A percentile compares a stretch with the other conserved stretches of the same genome.
Evolutionary conservation across 2,113 vertebrate species (phyloP).

Genomic region (Hypomesus transpacificus): DNA sequence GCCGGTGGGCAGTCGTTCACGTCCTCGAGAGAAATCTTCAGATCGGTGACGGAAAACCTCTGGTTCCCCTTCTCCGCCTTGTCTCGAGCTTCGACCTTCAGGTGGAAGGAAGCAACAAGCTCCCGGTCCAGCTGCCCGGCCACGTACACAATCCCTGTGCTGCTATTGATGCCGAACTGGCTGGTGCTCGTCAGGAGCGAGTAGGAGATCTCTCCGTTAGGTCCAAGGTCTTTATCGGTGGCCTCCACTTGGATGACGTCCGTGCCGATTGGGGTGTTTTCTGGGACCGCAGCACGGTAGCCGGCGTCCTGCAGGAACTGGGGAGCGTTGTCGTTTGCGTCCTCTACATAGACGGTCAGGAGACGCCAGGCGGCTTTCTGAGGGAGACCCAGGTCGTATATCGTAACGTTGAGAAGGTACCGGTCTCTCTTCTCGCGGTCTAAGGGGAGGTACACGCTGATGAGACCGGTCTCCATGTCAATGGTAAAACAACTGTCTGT

Average conservation of each 20-base stretch:
- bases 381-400: constrained; percentile 91
- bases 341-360: constrained; percentile 84
- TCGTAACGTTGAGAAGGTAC: constrained; percentile 91
- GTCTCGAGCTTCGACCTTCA: constrained; percentile 94
- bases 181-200: constrained; percentile 85
- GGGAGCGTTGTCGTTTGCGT: constrained; percentile 91
- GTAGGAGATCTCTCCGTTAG: constrained; percentile 85
- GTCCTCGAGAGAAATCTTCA: constrained; percentile 86
- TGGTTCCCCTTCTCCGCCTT: constrained; percentile 79
- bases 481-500: constrained; percentile 88
- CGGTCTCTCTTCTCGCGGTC: constrained; percentile 88
- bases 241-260: constrained; percentile 94
- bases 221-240: constrained; percentile 87
- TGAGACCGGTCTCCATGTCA: constrained; percentile 83
- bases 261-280: constrained; percentile 88
- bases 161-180: constrained; percentile 88
- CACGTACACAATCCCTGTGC: constrained; percentile 87
- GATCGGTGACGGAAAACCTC: constrained; percentile 78
- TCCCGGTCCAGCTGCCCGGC: constrained; percentile 90
- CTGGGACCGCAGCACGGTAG: constrained; percentile 83
- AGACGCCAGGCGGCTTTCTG: constrained; percentile 86
- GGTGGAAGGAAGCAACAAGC: constrained; percentile 76
- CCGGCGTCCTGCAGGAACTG: constrained; percentile 82
- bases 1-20: constrained; percentile 93
- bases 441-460: constrained; percentile 87